Percentiles rank a stretch among this genome's conserved stretches.
Evolutionary conservation across 30 jellyfish, hydroid and myxozoan species (phyloP).

Genomic region (Sanderia malayensis): DNA sequence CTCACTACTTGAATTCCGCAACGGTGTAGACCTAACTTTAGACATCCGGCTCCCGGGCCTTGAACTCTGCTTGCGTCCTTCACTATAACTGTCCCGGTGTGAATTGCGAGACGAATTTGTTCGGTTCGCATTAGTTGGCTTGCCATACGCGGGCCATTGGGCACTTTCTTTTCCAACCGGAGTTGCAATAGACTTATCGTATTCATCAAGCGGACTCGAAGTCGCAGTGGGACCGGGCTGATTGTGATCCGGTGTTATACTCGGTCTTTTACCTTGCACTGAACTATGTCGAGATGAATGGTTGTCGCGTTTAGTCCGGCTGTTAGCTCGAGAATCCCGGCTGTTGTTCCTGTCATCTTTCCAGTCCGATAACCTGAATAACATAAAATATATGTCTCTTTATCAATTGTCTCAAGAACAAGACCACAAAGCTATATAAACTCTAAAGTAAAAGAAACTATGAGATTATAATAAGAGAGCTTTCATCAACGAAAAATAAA

Average conservation of each 20-base stretch:
- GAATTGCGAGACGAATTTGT: background rate
- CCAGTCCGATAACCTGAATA: background rate
- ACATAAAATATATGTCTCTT: too few relatives aligned
- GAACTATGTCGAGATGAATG: conserved; percentile 13
- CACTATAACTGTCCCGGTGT: conserved; percentile 1
- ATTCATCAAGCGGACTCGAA: conserved; percentile 59
- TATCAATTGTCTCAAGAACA: too few relatives aligned
- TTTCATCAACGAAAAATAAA: too few relatives aligned
- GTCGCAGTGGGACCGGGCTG: conserved; percentile 52
- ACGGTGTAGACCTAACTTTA: conserved; percentile 21
- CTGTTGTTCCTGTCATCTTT: background rate
- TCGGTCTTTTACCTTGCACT: background rate
- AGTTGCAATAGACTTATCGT: too few relatives aligned
- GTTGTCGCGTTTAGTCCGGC: background rate
- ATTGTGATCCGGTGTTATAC: background rate
- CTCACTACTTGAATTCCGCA: conserved; percentile 38
- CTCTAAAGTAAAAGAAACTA: too few relatives aligned
- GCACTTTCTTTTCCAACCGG: too few relatives aligned
- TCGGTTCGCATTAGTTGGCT: background rate
- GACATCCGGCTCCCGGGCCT: conserved; percentile 64
- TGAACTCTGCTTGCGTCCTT: background rate
- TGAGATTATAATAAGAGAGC: too few relatives aligned
- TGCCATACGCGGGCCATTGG: background rate
- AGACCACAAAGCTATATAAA: too few relatives aligned
- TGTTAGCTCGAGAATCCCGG: conserved; percentile 5